Conservation (phyloP, 2,797 vertebrate genomes). For the Chelon auratus region DNA sequence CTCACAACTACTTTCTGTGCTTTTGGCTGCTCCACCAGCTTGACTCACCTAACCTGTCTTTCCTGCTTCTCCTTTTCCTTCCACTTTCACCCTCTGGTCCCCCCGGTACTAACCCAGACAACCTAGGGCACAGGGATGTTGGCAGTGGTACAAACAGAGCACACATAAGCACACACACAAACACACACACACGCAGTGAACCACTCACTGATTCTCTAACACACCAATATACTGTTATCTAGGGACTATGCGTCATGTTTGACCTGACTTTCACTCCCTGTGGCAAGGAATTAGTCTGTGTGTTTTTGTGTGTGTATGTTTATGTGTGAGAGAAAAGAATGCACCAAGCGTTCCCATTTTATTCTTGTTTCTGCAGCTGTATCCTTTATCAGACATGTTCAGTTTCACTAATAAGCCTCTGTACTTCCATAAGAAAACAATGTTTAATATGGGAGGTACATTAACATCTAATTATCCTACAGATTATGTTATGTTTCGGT, state of each 20-base stretch:
- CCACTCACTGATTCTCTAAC: slow-evolving; percentile 41
- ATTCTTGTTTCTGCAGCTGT: slow-evolving; percentile 26
- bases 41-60: slow-evolving; percentile 51
- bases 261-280: slow-evolving; percentile 67
- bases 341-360: slow-evolving; percentile 55
- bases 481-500: slow-evolving; percentile 32
- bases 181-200: neutral
- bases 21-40: slow-evolving; percentile 29
- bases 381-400: slow-evolving; percentile 20
- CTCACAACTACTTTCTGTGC: slow-evolving; percentile 29
- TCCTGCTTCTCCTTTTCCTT: slow-evolving; percentile 9
- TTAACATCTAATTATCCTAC: slow-evolving; percentile 26
- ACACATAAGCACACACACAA: slow-evolving; percentile 1
- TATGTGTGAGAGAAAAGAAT: slow-evolving; percentile 25
- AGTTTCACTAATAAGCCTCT: slow-evolving; percentile 13
- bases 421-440: slow-evolving; percentile 4
- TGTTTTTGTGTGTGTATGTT: slow-evolving; percentile 7
- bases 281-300: slow-evolving; percentile 53
- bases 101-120: slow-evolving; percentile 63
- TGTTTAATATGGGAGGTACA: slow-evolving; percentile 4
- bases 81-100: slow-evolving; percentile 26
- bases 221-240: slow-evolving; percentile 37
- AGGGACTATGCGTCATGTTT: slow-evolving; percentile 68
- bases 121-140: slow-evolving; percentile 51
- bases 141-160: slow-evolving; percentile 42